Evolutionary conservation across 2,888 invertebrate genomes (phyloP), one percentile per base, ranked within the genome.

Genomic region (Bugula neritina): DNA sequence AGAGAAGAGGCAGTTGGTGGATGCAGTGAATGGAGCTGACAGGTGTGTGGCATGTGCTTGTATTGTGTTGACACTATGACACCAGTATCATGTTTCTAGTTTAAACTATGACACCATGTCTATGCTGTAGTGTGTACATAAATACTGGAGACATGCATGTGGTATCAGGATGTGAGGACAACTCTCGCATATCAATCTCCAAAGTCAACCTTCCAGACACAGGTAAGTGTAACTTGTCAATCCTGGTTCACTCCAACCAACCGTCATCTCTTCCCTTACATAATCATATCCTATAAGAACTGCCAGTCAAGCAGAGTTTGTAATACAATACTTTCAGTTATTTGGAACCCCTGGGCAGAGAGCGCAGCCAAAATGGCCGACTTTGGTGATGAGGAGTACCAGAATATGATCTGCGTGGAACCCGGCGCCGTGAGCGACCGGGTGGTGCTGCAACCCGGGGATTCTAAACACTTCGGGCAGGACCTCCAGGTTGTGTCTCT

Each of bases 321-420:
- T 43, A 10, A 43, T 43, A 17, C 43, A 43, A 43, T n/a, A 74
- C 71, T 79, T 77, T 71, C 81, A 83, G 96, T 96, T 76, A 89
- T 96, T 76, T 97, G 96, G 96, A 96, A 96, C 87, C 96, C 96
- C 0, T 96, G 96, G 96, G 87, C 90, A 76, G 94, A 94, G 79
- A 92, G 91, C 84, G 94, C 95, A 34, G 91, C 92, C 79, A 93
- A 93, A 83, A 92, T 95, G 86, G 88, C 90, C 1, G 96, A 96
- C 86, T 94, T 96, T 84, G 95, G 94, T n/a, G 94, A 95, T 85
- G 94, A 94, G 81, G 95, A 96, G 85, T 96, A 93, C 86, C 93
- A 92, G 13, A 93, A 92, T 84, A 95, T 97, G 95, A 89, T 96
- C 77, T 97, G 96, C 85, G 93, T 97, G 74, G 96, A 96, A 86